Evolutionary conservation across 1,140 invertebrate genomes (phyloP).

Genomic region (Pogonomyrmex barbatus): DNA sequence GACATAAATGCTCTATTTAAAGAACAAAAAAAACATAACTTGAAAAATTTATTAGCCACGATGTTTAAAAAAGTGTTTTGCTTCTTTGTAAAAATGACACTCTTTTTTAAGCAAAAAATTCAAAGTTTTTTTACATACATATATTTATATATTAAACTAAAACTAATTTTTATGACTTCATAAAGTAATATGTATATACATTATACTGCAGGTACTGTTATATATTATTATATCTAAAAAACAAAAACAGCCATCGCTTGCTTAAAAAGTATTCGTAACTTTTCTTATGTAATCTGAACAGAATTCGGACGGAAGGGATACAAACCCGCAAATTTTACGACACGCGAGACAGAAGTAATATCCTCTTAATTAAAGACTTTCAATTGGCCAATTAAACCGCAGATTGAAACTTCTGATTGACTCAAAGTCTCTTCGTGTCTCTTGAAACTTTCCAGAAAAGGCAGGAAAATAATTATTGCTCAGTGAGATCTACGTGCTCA

Average conservation of each 20-base stretch:
- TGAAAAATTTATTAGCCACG: neutral
- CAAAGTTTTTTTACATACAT: neutral
- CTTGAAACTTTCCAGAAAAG: neutral
- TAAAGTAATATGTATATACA: neutral
- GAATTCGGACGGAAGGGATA: neutral
- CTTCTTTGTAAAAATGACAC: neutral
- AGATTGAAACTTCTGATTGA: constrained; percentile 37
- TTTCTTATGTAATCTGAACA: constrained; percentile 41
- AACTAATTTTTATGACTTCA: constrained; percentile 2
- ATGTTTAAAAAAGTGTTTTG: neutral
- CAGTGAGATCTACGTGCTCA: neutral
- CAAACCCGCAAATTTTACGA: constrained; percentile 12
- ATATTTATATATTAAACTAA: neutral
- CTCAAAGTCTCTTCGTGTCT: constrained; percentile 10
- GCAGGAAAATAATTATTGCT: constrained; percentile 37
- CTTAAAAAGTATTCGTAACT: neutral
- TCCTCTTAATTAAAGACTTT: constrained; percentile 30
- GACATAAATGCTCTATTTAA: neutral
- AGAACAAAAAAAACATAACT: neutral
- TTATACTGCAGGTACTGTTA: neutral
- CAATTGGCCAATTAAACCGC: constrained; percentile 40
- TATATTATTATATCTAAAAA: neutral
- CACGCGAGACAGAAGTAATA: constrained; percentile 44
- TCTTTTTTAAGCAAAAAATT: neutral
- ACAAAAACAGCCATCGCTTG: neutral